phyloP scores from a whole-genome alignment of 2,888 invertebrate species.

The Rhabditoides inermis region DNA sequence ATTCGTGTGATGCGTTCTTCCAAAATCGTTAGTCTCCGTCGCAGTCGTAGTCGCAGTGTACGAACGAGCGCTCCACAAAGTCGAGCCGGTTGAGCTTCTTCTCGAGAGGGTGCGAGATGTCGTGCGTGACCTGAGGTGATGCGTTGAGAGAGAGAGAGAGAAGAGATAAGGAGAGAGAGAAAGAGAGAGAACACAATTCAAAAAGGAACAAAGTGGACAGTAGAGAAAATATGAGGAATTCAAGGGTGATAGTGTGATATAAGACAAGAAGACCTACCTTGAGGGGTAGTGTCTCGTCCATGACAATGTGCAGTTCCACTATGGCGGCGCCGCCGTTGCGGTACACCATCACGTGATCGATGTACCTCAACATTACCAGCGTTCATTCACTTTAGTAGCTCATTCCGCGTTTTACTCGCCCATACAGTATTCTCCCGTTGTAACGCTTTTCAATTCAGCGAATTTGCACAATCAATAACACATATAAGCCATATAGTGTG shows the following conservation, averaged over 20 bases:
- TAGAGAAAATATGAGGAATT: no score
- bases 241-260: background rate
- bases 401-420: background rate
- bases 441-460: no score
- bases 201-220: no score
- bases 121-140: constrained; percentile 47
- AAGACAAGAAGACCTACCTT: constrained; percentile 31
- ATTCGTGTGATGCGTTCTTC: no score
- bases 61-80: constrained; percentile 41
- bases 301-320: constrained; percentile 52
- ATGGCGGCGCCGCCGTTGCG: constrained; percentile 56
- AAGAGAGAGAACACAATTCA: background rate
- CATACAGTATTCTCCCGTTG: no score
- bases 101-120: constrained; percentile 52
- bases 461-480: no score
- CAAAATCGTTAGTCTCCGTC: constrained; percentile 41
- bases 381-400: background rate
- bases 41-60: constrained; percentile 41
- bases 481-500: no score
- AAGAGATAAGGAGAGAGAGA: background rate
- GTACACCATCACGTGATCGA: constrained; percentile 58
- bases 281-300: constrained; percentile 54
- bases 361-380: constrained; percentile 13
- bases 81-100: constrained; percentile 53
- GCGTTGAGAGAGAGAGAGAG: background rate